These are phyloP conservation scores for Columba janthina DNA, from an alignment of 2,113 vertebrate genomes.

Conservation along the genomic window DNA sequence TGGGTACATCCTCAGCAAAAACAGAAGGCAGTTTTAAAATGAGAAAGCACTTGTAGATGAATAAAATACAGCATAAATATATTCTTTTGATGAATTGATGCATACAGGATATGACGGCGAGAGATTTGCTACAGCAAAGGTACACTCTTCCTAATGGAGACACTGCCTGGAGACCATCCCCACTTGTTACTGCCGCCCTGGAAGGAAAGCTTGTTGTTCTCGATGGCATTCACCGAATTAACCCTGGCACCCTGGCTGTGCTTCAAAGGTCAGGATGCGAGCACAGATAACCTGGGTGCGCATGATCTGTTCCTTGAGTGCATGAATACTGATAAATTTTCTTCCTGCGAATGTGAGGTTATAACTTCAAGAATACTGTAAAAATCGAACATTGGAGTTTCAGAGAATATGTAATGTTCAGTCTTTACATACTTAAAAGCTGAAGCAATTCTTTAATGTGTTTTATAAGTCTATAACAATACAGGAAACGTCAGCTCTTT, in stretches of 20 bases:
- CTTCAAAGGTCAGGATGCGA: slow-evolving; percentile 85
- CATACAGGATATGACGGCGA: slow-evolving; percentile 92
- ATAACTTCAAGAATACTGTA: neutral
- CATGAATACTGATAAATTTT: neutral
- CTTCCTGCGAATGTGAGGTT: neutral
- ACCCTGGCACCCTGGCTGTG: slow-evolving; percentile 90
- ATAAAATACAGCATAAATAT: neutral
- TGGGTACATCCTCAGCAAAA: neutral
- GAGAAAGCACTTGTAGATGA: neutral
- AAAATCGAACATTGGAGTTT: neutral
- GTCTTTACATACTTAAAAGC: neutral
- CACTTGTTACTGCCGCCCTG: slow-evolving; percentile 88
- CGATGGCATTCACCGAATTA: slow-evolving; percentile 93
- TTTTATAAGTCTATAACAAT: neutral
- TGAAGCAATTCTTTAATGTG: neutral
- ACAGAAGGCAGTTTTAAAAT: neutral
- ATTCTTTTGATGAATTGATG: neutral
- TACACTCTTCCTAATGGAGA: slow-evolving; percentile 94
- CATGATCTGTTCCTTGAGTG: rapidly evolving
- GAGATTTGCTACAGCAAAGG: slow-evolving; percentile 94
- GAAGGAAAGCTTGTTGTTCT: slow-evolving; percentile 92
- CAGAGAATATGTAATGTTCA: neutral
- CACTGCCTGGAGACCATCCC: slow-evolving; percentile 92
- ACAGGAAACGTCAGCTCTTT: neutral
- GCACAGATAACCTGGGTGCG: neutral